Conservation (phyloP, 2,888 invertebrate species). For the Acrobasis repandana region DNA sequence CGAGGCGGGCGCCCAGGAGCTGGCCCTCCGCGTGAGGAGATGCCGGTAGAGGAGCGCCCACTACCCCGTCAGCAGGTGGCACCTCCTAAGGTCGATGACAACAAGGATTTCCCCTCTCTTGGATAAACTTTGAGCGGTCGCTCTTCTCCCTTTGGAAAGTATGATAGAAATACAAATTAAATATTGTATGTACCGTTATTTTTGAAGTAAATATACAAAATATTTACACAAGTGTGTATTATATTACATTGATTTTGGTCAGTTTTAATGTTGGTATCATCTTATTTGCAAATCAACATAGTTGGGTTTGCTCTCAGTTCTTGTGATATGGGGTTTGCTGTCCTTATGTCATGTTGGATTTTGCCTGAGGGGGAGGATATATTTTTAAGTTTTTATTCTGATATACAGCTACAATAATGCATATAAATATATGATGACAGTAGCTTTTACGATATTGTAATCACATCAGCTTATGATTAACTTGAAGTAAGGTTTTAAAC, state of each 20-base stretch:
- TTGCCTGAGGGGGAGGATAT: conserved; percentile 70
- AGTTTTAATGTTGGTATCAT: conserved; percentile 49
- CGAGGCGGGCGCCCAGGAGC: conserved; percentile 59
- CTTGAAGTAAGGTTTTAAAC: conserved; percentile 69
- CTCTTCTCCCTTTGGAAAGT: conserved; percentile 74
- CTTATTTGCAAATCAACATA: conserved; percentile 40
- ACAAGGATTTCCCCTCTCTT: conserved; percentile 97
- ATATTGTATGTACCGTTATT: conserved; percentile 83
- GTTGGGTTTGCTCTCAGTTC: conserved; percentile 43
- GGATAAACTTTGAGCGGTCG: conserved; percentile 84
- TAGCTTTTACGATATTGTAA: conserved; percentile 78
- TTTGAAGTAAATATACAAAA: conserved; percentile 84
- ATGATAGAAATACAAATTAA: conserved; percentile 79
- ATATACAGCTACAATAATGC: conserved; percentile 66
- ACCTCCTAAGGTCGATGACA: conserved; percentile 96
- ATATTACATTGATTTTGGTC: conserved; percentile 68
- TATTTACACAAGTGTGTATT: conserved; percentile 82
- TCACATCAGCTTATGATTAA: conserved; percentile 73
- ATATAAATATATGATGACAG: conserved; percentile 71
- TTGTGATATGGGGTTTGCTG: conserved; percentile 39
- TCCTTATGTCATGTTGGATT: conserved; percentile 49
- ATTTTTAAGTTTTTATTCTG: conserved; percentile 68
- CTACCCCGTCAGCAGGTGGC: conserved; percentile 56
- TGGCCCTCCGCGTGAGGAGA: conserved; percentile 60
- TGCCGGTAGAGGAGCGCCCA: conserved; percentile 64